A percentile compares a stretch with the other conserved stretches of the same genome.
Evolutionary conservation across 35 echinoderm and acorn worm species (phyloP).

Genomic region (Ptychodera flava): DNA sequence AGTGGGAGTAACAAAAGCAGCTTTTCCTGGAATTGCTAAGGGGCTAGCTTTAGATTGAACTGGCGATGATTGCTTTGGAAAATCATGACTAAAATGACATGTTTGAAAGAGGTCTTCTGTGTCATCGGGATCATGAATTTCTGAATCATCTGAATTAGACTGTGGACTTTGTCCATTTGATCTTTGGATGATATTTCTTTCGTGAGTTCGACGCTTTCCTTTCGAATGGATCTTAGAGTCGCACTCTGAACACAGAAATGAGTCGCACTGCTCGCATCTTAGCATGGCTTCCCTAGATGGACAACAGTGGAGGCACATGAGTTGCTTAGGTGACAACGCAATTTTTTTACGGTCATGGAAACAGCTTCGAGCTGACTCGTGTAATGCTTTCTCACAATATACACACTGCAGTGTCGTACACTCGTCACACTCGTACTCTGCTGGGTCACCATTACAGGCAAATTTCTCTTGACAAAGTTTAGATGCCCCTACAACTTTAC

Average conservation of each 20-base stretch:
- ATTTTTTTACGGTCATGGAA: conserved; percentile 75
- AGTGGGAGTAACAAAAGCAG: not conserved
- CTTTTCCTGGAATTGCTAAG: not conserved
- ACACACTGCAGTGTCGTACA: conserved; percentile 84
- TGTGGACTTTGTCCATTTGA: not conserved
- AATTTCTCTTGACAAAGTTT: conserved; percentile 91
- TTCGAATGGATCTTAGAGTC: not conserved
- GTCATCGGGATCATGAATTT: not conserved
- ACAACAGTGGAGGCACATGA: not conserved
- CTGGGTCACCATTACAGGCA: conserved; percentile 58
- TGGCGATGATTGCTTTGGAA: not conserved
- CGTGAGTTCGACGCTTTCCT: not conserved
- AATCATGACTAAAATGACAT: not conserved
- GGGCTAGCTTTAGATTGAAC: not conserved
- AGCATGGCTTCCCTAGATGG: not conserved
- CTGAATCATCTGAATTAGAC: not conserved
- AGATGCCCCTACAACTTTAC: conserved; percentile 28
- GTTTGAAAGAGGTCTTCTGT: not conserved
- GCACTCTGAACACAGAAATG: not conserved
- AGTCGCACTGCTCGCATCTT: not conserved
- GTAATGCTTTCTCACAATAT: conserved; percentile 68
- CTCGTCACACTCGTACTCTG: conserved; percentile 66
- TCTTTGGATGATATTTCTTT: not conserved
- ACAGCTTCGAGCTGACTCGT: conserved; percentile 55
- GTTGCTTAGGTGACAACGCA: conserved; percentile 22